Base-by-base conservation (phyloP, 1,140 invertebrate genomes). In the Neelides sp. region DNA sequence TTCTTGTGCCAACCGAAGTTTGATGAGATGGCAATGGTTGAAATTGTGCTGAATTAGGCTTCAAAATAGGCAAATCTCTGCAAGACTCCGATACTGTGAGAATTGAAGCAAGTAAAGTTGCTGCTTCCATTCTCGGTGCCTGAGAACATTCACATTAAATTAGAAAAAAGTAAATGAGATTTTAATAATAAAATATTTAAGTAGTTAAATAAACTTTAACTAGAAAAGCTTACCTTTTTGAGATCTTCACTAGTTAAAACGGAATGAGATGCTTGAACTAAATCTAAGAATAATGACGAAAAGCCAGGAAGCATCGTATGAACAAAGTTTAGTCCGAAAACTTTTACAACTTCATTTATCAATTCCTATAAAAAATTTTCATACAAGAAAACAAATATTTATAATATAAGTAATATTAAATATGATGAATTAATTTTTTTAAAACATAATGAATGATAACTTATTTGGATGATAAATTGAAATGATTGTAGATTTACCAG, bases 101-200 rank as follows among this genome's bases (percentile, higher is more conserved):
- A 35, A 96, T 68, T 0, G 83, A 82, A 1, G 88, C 90, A 5
- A 98, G 71, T 40, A 96, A 80, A 0, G 88, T 85, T n/a, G 91
- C 78, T 1, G 92, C 90, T 65, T 96, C 91, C 40, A 51, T 45
- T 37, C 48, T 13, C 13, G 54, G 56, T 26, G 34, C 53, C 39
- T 47, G 32, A 20, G 5, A 43, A 1, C 15, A 26, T 15, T 27
- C 40, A 28, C 26, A 41, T 32, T 13, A 39, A 19, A 26, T 44
- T 30, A 10, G 4, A 35, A 51, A 48, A 45, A 17, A 15, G 7
- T 12, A 12, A 19, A 22, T 30, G 23, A 19, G 4, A 42, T 24
- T 26, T 42, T 2, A 17, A 30, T 30, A 27, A 30, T 22, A 22
- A 48, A 27, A 61, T 37, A 20, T 24, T 10, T 8, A 37, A 30